Base-by-base conservation (phyloP, 2,113 vertebrate genomes). In the Narcine bancroftii region DNA sequence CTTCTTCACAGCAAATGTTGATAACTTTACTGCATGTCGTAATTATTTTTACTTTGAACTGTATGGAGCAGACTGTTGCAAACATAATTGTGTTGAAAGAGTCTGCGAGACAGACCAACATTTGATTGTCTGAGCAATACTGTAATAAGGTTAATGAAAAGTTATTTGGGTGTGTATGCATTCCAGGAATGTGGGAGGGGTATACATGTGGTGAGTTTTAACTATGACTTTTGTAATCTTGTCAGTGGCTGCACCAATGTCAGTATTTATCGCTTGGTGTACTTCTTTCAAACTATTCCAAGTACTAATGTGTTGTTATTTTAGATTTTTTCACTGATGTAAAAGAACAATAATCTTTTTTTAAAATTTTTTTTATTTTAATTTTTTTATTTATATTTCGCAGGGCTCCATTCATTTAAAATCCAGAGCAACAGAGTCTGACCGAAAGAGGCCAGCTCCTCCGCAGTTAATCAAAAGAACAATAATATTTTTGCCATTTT, bases 121-220 rank as follows among this genome's bases (percentile, higher is more conserved):
- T 87, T 87, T 87, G 81, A 36, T 87, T 87, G 81, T 87, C 81
- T 87, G 81, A 53, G 81, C 53, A 87, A 83, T 83, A n/a, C n/a
- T n/a, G n/a, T n/a, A 83, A 83, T 83, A 47, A 83, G 13, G 79
- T 83, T 83, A 83, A 87, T 87, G 81, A 87, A 87, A 87, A 60
- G 53, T 87, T 87, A 87, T 60, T 36, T 5, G 81, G 53, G 81
- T 87, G 53, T 60, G 53, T 36, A 60, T 13, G 36, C 81, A 36
- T 29, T 63, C 53, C 81, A 87, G 81, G 53, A 87, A 87, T 87
- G 53, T 87, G 81, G 81, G 81, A 87, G 81, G 50, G 33, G 4
- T 6, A 36, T 15, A 50, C 24, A 36, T 17, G 53, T 60, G 53
- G 81, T 63, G 81, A 56, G 4, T 11, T 60, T 87, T 63, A 87